Base-by-base conservation (phyloP, 2,888 invertebrate genomes). In the Diogma glabrata region DNA sequence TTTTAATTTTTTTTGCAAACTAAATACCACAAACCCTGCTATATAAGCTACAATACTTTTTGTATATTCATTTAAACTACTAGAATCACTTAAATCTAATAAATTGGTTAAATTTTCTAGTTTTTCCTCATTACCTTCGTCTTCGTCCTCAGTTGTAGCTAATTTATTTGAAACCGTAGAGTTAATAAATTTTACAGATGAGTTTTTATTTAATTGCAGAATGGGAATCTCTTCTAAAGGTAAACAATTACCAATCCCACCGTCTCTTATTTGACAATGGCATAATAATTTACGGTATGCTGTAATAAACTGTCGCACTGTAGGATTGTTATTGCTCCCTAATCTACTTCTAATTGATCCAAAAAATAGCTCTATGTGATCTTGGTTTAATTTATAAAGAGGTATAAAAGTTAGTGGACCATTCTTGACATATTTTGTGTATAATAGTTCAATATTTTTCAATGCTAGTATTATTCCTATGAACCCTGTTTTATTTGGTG, bases 301-400 rank as follows among this genome's bases (percentile, higher is more conserved):
- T 33, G 33, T 33, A 7, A 33, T 33, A 33, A 33, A 33, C 33
- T 33, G 33, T 10, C 33, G 33, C 33, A 33, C 33, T 33, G 33
- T 33, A 33, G 33, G 33, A 33, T 33, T 33, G 47, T 59, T 59
- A 47, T 59, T 60, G 24, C 46, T 56, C 4, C 58, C 57, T 23
- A 57, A 53, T 23, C 51, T 36, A 12, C 51, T 33, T 49, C 58
- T 24, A 43, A 58, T 51, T 16, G 50, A 20, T 5, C 47, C 36
- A 57, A 57, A 60, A 51, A 58, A 57, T 50, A 33, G 58, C 59
- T n/a, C n/a, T 20, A 60, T 36, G 36, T 58, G 56, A 51, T 59
- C 57, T 45, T 60, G 59, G 40, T 52, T 53, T 6, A 58, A 22
- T 45, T 60, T 59, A 26, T 57, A 59, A n/a, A 51, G 50, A 14